These are phyloP conservation scores for Macheiramphus alcinus DNA, from an alignment of 2,113 vertebrate species.

Conservation along the genomic window DNA sequence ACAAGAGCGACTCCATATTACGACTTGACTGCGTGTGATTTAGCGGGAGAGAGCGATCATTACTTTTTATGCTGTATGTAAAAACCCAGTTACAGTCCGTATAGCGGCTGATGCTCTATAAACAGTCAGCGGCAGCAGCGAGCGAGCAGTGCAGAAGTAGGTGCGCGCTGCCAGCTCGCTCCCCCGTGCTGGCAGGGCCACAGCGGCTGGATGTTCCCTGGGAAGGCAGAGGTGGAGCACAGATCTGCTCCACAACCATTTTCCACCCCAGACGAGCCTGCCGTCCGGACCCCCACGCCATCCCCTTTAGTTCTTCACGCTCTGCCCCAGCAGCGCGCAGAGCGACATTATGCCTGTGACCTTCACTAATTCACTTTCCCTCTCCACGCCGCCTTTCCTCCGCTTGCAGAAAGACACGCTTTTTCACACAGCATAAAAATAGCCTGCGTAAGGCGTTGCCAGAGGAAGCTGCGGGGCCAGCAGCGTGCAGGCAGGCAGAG, in stretches of 20 bases:
- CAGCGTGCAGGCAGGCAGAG: not conserved
- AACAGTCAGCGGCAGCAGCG: not conserved
- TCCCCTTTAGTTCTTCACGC: not conserved
- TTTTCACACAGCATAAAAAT: conserved; percentile 47
- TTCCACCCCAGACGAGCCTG: not conserved
- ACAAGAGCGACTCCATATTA: not conserved
- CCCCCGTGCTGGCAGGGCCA: not conserved
- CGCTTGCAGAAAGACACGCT: not conserved
- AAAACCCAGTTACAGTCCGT: not conserved
- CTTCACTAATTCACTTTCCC: conserved; percentile 53
- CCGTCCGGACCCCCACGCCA: fast-evolving
- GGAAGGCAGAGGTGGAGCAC: not conserved
- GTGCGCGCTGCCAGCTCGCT: not conserved
- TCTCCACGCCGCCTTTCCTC: conserved; percentile 2
- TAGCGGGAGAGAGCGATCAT: not conserved
- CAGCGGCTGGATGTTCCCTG: not conserved
- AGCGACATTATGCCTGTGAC: not conserved
- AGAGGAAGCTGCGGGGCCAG: conserved; percentile 30
- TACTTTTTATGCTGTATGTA: not conserved
- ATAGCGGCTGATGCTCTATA: not conserved
- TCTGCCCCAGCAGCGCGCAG: not conserved
- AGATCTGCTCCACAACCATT: not conserved
- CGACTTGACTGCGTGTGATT: not conserved
- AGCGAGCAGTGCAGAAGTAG: not conserved
- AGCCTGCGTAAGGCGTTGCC: conserved; percentile 25